Conservation (phyloP, 2,797 vertebrate genomes). For the Macropodus opercularis region DNA sequence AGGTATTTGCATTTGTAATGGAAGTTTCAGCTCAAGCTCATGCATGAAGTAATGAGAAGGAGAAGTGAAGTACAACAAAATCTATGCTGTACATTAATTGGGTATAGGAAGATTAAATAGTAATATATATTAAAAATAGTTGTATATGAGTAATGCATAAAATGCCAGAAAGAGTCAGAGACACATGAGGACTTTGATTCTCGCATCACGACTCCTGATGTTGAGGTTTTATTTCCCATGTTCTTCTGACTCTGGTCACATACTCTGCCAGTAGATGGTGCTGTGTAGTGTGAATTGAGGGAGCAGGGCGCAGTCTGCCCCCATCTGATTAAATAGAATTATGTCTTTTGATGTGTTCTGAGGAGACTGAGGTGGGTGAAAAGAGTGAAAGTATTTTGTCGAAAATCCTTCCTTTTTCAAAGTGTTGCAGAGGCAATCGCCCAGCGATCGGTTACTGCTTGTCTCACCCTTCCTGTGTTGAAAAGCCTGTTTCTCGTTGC, state of each 20-base stretch:
- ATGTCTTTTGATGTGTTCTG: constrained; percentile 71
- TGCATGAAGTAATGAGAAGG: too few relatives aligned
- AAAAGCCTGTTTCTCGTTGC: constrained; percentile 40
- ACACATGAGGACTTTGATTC: neutral
- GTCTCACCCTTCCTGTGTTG: constrained; percentile 40
- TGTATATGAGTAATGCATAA: neutral
- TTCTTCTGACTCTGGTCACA: neutral
- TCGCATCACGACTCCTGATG: too few relatives aligned
- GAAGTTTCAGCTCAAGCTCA: too few relatives aligned
- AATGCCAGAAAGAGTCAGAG: neutral
- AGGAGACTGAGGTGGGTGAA: constrained; percentile 61
- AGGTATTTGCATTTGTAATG: too few relatives aligned
- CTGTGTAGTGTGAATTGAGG: constrained; percentile 66
- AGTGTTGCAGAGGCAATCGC: constrained; percentile 60
- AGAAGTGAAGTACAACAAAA: too few relatives aligned
- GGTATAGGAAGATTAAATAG: neutral
- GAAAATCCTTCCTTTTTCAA: constrained; percentile 49
- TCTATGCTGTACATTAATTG: too few relatives aligned
- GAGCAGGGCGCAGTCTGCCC: constrained; percentile 20
- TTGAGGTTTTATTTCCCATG: neutral
- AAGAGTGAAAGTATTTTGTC: constrained; percentile 58
- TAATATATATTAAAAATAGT: too few relatives aligned
- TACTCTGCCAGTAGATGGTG: constrained; percentile 77
- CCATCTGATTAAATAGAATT: constrained; percentile 68
- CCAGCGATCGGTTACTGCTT: constrained; percentile 37